A percentile compares a stretch with the other conserved stretches of the same genome.
phyloP scores from a whole-genome alignment of 2,113 vertebrate genomes.

The Urocynchramus pylzowi region DNA sequence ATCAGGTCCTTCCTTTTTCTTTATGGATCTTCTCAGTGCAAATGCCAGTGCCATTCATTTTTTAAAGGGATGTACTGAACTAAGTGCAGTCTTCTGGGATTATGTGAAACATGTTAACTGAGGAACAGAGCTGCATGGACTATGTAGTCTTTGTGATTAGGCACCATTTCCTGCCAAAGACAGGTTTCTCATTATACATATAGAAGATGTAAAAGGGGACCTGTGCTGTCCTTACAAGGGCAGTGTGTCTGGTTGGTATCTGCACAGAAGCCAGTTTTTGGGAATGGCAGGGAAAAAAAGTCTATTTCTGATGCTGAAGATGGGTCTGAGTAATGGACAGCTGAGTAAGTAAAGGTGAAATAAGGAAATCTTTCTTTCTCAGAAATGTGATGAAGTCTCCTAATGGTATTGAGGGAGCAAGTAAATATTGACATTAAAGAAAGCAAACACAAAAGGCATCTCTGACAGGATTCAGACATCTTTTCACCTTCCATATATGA shows the following conservation, averaged over 20 bases:
- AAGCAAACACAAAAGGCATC: background rate
- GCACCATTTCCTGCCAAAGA: background rate
- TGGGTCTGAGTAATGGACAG: background rate
- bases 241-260: background rate
- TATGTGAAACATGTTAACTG: rapidly evolving
- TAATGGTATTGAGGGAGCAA: background rate
- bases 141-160: background rate
- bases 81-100: background rate
- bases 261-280: background rate
- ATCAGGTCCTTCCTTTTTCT: background rate
- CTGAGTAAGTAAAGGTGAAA: background rate
- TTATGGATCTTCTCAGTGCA: background rate
- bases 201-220: background rate
- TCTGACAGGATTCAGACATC: background rate
- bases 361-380: background rate
- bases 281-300: background rate
- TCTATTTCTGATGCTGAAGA: background rate
- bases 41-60: background rate
- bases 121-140: background rate
- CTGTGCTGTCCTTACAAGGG: background rate
- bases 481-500: background rate
- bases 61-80: background rate
- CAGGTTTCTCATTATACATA: background rate
- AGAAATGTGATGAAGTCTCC: background rate
- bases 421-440: background rate